These are phyloP conservation scores for Eubasilissa splendida DNA, from an alignment of 2,888 invertebrate species.

Conservation along the genomic window DNA sequence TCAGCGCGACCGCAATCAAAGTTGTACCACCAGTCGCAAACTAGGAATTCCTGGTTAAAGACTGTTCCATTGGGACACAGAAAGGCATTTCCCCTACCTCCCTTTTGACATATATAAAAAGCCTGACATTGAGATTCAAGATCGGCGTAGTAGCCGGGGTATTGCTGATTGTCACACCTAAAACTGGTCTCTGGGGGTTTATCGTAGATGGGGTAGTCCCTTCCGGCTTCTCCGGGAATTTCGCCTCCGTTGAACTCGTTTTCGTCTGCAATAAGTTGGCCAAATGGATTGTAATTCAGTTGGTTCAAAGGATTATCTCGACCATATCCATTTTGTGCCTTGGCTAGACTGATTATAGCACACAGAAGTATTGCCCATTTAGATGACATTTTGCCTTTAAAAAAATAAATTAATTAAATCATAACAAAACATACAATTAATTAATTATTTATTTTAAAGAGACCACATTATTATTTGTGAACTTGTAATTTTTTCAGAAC, in stretches of 20 bases:
- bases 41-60: conserved; percentile 70
- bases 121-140: conserved; percentile 70
- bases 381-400: too few relatives aligned
- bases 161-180: conserved; percentile 67
- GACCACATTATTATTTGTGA: too few relatives aligned
- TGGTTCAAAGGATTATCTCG: conserved; percentile 55
- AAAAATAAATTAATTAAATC: too few relatives aligned
- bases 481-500: too few relatives aligned
- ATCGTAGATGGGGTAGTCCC: conserved; percentile 70
- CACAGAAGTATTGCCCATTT: too few relatives aligned
- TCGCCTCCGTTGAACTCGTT: conserved; percentile 60
- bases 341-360: conserved; percentile 26
- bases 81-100: conserved; percentile 67
- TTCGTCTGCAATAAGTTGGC: conserved; percentile 40
- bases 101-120: conserved; percentile 70
- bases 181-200: conserved; percentile 69
- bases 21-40: conserved; percentile 74
- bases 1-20: conserved; percentile 70
- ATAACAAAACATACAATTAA: too few relatives aligned
- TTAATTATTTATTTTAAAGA: too few relatives aligned
- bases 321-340: conserved; percentile 59
- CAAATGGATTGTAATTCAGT: conserved; percentile 50
- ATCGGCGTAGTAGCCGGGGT: conserved; percentile 73
- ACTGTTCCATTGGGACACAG: conserved; percentile 74
- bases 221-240: conserved; percentile 66